Percentiles rank a stretch among this genome's conserved stretches.
Evolutionary conservation across 2,888 invertebrate species (phyloP).

Genomic region (Eilema sororculum): DNA sequence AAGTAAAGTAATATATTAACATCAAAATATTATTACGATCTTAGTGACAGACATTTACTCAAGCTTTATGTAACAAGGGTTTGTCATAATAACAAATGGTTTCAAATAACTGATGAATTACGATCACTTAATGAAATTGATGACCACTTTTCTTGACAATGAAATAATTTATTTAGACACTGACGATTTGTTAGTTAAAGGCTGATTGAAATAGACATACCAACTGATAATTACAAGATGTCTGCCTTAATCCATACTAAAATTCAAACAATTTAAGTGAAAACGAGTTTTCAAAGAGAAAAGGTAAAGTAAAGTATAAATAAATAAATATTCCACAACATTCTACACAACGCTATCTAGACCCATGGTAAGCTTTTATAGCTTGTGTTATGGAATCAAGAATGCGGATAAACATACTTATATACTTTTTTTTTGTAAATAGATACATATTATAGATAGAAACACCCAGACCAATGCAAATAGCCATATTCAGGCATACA

Average conservation of each 20-base stretch:
- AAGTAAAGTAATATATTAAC: neutral
- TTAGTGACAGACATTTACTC: neutral
- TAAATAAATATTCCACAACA: too few species aligned
- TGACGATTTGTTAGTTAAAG: neutral
- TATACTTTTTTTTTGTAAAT: too few species aligned
- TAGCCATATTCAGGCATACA: too few species aligned
- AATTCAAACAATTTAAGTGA: too few species aligned
- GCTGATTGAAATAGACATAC: neutral
- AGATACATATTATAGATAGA: too few species aligned
- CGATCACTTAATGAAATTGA: neutral
- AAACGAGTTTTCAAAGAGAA: too few species aligned
- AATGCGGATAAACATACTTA: too few species aligned
- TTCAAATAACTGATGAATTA: constrained; percentile 8
- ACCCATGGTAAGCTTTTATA: too few species aligned
- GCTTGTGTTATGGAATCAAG: too few species aligned
- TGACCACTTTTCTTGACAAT: constrained; percentile 1
- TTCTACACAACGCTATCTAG: too few species aligned
- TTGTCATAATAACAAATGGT: constrained; percentile 6
- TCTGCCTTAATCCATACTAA: neutral
- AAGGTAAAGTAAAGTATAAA: too few species aligned
- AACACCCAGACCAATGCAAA: too few species aligned
- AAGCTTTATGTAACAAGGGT: constrained; percentile 7
- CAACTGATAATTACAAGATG: neutral
- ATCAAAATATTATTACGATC: constrained; percentile 3
- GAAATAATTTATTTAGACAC: neutral